A percentile compares a stretch with the other conserved stretches of the same genome.
Conservation (phyloP, 2,888 invertebrate genomes). For the Odontothrips loti region DNA sequence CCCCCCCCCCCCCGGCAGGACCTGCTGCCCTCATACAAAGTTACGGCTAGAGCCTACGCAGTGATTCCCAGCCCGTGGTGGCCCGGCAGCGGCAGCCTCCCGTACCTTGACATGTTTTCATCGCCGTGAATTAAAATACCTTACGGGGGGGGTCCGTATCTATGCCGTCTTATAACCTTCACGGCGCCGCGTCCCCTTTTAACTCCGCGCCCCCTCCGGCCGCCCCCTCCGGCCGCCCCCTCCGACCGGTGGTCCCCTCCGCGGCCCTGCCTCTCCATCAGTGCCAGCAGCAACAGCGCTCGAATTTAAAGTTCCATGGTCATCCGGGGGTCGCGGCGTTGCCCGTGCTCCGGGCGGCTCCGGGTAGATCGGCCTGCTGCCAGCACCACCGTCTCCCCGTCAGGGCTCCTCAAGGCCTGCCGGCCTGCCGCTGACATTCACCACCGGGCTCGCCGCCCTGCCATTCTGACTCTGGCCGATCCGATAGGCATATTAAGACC, state of each 20-base stretch:
- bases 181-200: background rate
- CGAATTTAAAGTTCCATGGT: background rate
- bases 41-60: background rate
- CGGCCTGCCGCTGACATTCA: background rate
- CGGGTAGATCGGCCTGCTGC: background rate
- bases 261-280: too few species aligned
- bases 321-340: background rate
- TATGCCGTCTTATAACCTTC: background rate
- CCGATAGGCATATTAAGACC: too few species aligned
- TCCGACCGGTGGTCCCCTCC: too few species aligned
- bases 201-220: background rate
- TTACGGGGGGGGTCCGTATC: background rate
- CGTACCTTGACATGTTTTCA: background rate
- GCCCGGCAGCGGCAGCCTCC: background rate
- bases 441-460: too few species aligned
- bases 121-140: conserved; percentile 8
- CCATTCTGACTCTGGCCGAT: too few species aligned
- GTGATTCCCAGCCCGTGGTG: background rate
- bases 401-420: background rate
- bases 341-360: too few species aligned
- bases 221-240: background rate
- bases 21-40: background rate
- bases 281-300: background rate
- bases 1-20: background rate
- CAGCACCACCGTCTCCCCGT: background rate